Evolutionary conservation across 2,113 vertebrate genomes (phyloP), one percentile per base, ranked within the genome.

Genomic region (Lophochroa leadbeateri): DNA sequence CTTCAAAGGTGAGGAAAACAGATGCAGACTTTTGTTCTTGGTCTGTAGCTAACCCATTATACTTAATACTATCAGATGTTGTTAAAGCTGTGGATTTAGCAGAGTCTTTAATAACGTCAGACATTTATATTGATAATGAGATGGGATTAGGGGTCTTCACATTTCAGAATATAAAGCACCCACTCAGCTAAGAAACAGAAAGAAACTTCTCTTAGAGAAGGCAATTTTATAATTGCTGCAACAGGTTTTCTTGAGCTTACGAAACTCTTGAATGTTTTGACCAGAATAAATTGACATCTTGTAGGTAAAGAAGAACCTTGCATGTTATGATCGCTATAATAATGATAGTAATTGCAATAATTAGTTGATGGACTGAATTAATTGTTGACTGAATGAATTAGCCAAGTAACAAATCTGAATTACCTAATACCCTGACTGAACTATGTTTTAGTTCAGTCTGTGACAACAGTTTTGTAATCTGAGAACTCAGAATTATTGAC

Each of bases 41-140:
- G 33, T 33, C 50, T 2, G 0, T 7, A 71, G 67, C 57, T 90
- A 35, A 55, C 82, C 75, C 79, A 31, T 47, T 35, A 43, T 72
- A 46, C 67, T 68, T 72, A 63, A 60, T 35, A 29, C 47, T 76
- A 61, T 87, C 82, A 68, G 63, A 39, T 52, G 12, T 50, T 61
- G 78, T 55, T 85, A 79, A 90, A 91, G 47, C 61, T 75, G 29
- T 71, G 70, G 88, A 85, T 82, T 93, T 87, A 85, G 52, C 57
- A 84, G 28, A 79, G 17, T 70, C 77, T 74, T 84, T 75, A 67
- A 5, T 79, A 47, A 86, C 67, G 39, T 85, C 75, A 90, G 70
- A 55, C 17, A 60, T 90, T 93, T 90, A 76, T 87, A 50, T 76
- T 75, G 82, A 76, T 91, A 91, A 91, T 69, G 52, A 83, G 52